phyloP scores from a whole-genome alignment of 2,888 invertebrate species.

The Dasysyrphus tricinctus region DNA sequence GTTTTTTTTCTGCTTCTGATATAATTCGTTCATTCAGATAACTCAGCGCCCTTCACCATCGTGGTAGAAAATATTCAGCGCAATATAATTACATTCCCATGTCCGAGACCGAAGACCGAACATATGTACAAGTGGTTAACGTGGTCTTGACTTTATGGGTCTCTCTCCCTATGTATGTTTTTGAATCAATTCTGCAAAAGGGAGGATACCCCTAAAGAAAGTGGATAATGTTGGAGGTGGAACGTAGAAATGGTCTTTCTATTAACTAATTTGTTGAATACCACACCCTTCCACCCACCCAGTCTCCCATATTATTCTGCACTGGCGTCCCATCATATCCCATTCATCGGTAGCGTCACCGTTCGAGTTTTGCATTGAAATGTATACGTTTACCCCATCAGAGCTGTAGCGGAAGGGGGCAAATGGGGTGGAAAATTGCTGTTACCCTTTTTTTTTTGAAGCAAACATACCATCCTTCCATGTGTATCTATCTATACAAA shows the following conservation, averaged over 20 bases:
- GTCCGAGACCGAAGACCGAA: slow-evolving; percentile 20
- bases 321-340: not conserved
- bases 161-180: slow-evolving; percentile 9
- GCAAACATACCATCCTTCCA: slow-evolving; percentile 18
- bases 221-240: slow-evolving; percentile 49
- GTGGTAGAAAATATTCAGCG: slow-evolving; percentile 10
- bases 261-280: slow-evolving; percentile 68
- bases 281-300: slow-evolving; percentile 43
- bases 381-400: not conserved
- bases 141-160: slow-evolving; percentile 33
- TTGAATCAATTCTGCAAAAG: slow-evolving; percentile 22
- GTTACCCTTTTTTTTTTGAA: slow-evolving; percentile 42
- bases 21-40: slow-evolving; percentile 16
- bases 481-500: slow-evolving; percentile 29
- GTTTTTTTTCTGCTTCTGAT: slow-evolving; percentile 32
- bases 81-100: slow-evolving; percentile 37
- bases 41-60: slow-evolving; percentile 25
- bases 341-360: not conserved
- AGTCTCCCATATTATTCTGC: not conserved
- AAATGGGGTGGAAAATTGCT: slow-evolving; percentile 70
- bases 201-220: slow-evolving; percentile 66
- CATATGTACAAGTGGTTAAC: slow-evolving; percentile 57
- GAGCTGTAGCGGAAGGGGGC: slow-evolving; percentile 14
- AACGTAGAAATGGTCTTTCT: slow-evolving; percentile 38
- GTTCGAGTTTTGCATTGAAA: slow-evolving; percentile 37